Conservation (phyloP, 2,888 invertebrate genomes). For the Sinelater perroti region DNA sequence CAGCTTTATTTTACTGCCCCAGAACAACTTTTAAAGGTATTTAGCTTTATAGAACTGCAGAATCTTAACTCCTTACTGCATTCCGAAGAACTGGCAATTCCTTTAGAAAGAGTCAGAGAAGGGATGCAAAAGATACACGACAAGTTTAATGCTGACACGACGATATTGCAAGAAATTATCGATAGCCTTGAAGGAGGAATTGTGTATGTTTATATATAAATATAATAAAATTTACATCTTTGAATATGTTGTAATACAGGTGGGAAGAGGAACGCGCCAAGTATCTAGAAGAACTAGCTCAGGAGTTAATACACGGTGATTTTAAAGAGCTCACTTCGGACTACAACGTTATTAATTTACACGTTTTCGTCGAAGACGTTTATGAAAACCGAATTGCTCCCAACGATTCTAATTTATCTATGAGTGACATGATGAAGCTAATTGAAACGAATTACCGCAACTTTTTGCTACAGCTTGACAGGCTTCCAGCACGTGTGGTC, state of each 20-base stretch:
- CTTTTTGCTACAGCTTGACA: constrained; percentile 64
- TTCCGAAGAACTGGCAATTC: constrained; percentile 66
- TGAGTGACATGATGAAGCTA: constrained; percentile 66
- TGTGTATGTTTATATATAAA: constrained; percentile 41
- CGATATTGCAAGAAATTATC: constrained; percentile 58
- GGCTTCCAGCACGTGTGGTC: constrained; percentile 65
- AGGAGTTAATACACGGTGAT: constrained; percentile 64
- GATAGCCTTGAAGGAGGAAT: constrained; percentile 59
- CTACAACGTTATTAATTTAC: constrained; percentile 66
- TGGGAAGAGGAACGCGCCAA: constrained; percentile 64
- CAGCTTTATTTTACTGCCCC: constrained; percentile 67
- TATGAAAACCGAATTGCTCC: constrained; percentile 68
- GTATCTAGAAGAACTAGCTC: constrained; percentile 65
- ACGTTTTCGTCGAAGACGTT: constrained; percentile 70
- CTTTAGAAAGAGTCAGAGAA: constrained; percentile 62
- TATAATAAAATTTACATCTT: background rate
- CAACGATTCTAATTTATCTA: constrained; percentile 67
- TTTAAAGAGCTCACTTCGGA: constrained; percentile 68
- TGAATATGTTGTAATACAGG: constrained; percentile 44
- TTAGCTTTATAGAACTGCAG: constrained; percentile 69
- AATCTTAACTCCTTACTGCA: constrained; percentile 71
- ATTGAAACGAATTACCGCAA: constrained; percentile 64
- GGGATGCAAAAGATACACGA: constrained; percentile 61
- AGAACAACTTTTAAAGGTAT: constrained; percentile 65
- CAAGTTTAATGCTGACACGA: constrained; percentile 57